Percentiles rank a stretch among this genome's conserved stretches.
Evolutionary conservation across 2,888 invertebrate species (phyloP).

Genomic region (Agrochola lota): DNA sequence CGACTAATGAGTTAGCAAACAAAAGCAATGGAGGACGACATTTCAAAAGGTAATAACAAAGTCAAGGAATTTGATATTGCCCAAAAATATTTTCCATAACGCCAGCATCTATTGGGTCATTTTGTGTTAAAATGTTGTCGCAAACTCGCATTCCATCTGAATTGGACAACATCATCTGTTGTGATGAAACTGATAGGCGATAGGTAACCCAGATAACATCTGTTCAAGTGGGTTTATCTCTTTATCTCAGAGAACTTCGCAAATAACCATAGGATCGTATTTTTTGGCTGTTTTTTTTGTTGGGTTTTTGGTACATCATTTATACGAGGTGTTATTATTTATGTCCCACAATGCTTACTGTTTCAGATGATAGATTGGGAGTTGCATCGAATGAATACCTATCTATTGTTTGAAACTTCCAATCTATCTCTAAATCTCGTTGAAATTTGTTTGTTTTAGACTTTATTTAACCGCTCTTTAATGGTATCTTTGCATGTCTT

Average conservation of each 20-base stretch:
- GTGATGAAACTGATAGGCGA: slow-evolving; percentile 42
- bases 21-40: slow-evolving; percentile 7
- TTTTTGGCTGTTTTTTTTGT: neutral
- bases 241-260: slow-evolving; percentile 35
- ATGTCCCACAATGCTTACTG: neutral
- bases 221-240: slow-evolving; percentile 36
- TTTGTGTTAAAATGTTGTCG: slow-evolving; percentile 41
- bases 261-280: slow-evolving; percentile 14
- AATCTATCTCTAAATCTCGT: neutral
- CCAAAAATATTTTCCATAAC: slow-evolving; percentile 23
- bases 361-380: neutral
- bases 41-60: slow-evolving; percentile 16
- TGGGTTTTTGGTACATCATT: neutral
- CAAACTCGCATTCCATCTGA: slow-evolving; percentile 31
- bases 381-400: neutral
- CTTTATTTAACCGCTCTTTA: too few relatives aligned
- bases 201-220: slow-evolving; percentile 49
- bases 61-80: slow-evolving; percentile 28
- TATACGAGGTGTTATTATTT: neutral
- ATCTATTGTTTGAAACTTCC: neutral
- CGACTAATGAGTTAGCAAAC: slow-evolving; percentile 9
- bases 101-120: slow-evolving; percentile 32
- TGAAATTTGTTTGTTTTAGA: too few relatives aligned
- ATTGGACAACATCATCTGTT: slow-evolving; percentile 50
- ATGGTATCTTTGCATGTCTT: neutral